Base-by-base conservation (phyloP, 2,797 vertebrate species). In the Sebastes melanostomus region DNA sequence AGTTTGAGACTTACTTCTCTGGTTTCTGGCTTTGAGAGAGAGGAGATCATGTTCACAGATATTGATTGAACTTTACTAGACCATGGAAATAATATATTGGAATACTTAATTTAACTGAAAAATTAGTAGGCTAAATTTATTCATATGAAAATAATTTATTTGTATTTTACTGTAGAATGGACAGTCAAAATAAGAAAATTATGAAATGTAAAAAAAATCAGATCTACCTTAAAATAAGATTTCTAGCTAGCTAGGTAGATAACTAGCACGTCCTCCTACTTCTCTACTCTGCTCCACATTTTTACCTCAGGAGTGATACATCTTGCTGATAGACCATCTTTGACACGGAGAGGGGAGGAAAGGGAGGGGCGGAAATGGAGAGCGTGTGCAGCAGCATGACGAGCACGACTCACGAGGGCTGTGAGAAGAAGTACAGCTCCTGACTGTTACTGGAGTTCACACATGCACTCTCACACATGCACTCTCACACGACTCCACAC, bases 301-400 rank as follows among this genome's bases (percentile, higher is more conserved):
- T n/a, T n/a, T 24, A 34, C 4, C 8, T 22, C 3, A 0, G 46
- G 9, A 80, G 88, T 73, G 38, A 32, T 1, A 0, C 22, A 8
- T 72, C 50, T 0, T 1, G 1, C 0, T 0, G 0, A 27, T 13
- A 88, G 38, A 89, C 30, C 58, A 91, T 91, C 92, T 91, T 56
- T 10, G 87, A 7, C 8, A 0, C 0, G 30, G 30, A n/a, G 36
- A 13, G 3, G 27, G 9, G 66, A 67, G 82, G 81, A 76, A 82
- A 84, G 77, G 92, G 90, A 75, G 86, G 87, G 88, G 84, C 92
- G 91, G 92, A 93, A 93, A 87, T 29, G 3, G 78, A 83, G 81
- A 71, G 75, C 55, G 83, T 68, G 75, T 55, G 60, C 62, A 55
- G 63, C 5, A 42, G 13, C 38, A 42, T 42, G 38, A 42, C 38